Conservation (phyloP, 2,888 invertebrate genomes). For the Tiliacea citrago region DNA sequence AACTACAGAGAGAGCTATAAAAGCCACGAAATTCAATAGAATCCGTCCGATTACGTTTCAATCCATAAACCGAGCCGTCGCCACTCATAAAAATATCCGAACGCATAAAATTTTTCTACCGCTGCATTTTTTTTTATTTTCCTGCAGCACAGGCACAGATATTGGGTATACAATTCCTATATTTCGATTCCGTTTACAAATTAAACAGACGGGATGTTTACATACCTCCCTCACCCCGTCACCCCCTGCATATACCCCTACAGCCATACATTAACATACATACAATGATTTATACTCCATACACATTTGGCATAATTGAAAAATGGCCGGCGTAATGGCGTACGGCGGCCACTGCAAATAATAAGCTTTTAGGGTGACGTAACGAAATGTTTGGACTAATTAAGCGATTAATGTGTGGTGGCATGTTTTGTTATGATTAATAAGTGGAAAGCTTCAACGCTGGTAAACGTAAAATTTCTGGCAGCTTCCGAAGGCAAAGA, state of each 20-base stretch:
- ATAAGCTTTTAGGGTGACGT: slow-evolving; percentile 78
- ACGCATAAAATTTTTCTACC: slow-evolving; percentile 74
- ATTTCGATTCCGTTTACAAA: slow-evolving; percentile 86
- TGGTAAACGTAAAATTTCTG: not conserved
- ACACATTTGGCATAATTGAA: slow-evolving; percentile 90
- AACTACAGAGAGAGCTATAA: slow-evolving; percentile 56
- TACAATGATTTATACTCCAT: slow-evolving; percentile 87
- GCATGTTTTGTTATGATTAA: slow-evolving; percentile 42
- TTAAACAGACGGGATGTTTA: slow-evolving; percentile 83
- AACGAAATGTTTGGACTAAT: slow-evolving; percentile 67
- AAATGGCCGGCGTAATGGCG: slow-evolving; percentile 86
- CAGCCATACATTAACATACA: slow-evolving; percentile 68
- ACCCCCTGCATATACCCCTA: slow-evolving; percentile 38
- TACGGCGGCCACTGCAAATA: slow-evolving; percentile 82
- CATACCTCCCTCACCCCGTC: slow-evolving; percentile 65
- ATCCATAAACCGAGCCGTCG: slow-evolving; percentile 72
- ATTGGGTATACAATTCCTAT: slow-evolving; percentile 78
- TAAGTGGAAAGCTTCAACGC: not conserved
- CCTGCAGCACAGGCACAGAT: slow-evolving; percentile 74
- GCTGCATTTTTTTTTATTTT: slow-evolving; percentile 69
- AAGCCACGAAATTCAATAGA: slow-evolving; percentile 71
- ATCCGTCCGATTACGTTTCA: slow-evolving; percentile 67
- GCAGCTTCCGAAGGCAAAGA: not conserved
- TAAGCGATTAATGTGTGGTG: slow-evolving; percentile 65
- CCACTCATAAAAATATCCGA: slow-evolving; percentile 76